Evolutionary conservation across 2,888 invertebrate species (phyloP), one percentile per base, ranked within the genome.

Genomic region (Chironomus riparius): DNA sequence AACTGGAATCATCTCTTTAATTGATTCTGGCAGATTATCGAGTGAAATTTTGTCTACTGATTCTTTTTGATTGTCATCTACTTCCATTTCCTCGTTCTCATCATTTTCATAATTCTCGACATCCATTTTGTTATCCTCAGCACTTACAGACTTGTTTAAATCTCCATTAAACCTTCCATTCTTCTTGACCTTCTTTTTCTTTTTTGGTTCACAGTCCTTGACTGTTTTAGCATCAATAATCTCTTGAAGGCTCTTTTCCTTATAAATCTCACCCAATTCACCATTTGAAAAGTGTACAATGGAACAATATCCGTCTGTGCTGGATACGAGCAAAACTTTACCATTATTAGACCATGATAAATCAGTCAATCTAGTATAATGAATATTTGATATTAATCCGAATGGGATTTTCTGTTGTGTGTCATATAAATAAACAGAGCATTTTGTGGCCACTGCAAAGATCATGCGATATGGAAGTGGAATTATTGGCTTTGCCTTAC

Each of bases 281-380:
- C 86, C 87, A 6, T 87, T 84, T 47, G 87, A 87, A 83, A 96
- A 94, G n/a, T 90, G 88, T 22, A 95, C 86, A 73, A 95, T 85
- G 0, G 95, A 92, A 82, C 94, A 94, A 82, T 92, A 97, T 1
- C 96, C 96, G 85, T 97, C 96, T 0, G 93, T 92, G 13, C 95
- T 95, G 3, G 94, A 92, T 0, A 91, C 90, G 5, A 92, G 86
- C 77, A 96, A 83, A 75, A 92, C 83, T 77, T 85, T 84, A 0
- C 95, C 95, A 85, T 96, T 92, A 12, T 86, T 84, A 0, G 95
- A 93, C 95, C 96, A 97, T 0, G 93, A 85, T n/a, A 95, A 80
- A 83, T 95, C 95, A 6, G 93, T 94, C 65, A 97, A 86, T 78
- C 93, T 86, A n/a, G 94, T 93, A 80, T 95, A 95, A 82, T 96